A percentile compares a stretch with the other conserved stretches of the same genome.
Evolutionary conservation across 2,797 vertebrate genomes (phyloP).

Genomic region (Stomatorhinus walkeri): DNA sequence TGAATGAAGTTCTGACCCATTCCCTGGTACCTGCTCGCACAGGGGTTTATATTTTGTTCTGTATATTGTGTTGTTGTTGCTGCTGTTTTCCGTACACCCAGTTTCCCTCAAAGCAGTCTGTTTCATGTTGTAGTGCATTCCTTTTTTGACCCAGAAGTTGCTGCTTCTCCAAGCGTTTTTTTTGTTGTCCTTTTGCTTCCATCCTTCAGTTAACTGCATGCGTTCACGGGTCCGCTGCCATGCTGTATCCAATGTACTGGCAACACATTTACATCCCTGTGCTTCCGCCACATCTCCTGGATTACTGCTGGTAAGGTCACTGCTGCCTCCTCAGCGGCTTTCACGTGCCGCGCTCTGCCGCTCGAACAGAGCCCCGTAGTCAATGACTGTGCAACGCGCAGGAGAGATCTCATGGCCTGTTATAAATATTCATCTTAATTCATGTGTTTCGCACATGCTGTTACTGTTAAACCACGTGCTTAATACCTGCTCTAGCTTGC

Average conservation of each 20-base stretch:
- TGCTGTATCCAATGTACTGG: slow-evolving; percentile 98
- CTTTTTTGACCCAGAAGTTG: background rate
- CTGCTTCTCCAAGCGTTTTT: background rate
- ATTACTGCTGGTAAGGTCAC: slow-evolving; percentile 94
- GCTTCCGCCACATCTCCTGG: slow-evolving; percentile 91
- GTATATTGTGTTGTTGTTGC: background rate
- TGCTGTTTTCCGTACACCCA: background rate
- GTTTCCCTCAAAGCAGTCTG: background rate
- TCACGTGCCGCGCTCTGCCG: slow-evolving; percentile 22
- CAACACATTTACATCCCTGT: slow-evolving; percentile 99
- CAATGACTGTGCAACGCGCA: background rate
- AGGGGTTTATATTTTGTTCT: background rate
- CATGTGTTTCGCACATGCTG: background rate
- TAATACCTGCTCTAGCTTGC: slow-evolving; percentile 9
- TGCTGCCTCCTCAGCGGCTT: slow-evolving; percentile 36
- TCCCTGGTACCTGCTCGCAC: background rate
- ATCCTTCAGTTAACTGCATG: slow-evolving; percentile 87
- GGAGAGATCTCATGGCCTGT: background rate
- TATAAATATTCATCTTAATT: slow-evolving; percentile 12
- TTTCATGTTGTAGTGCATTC: background rate
- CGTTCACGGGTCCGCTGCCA: slow-evolving; percentile 84
- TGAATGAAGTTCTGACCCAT: background rate
- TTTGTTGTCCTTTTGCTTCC: slow-evolving; percentile 26
- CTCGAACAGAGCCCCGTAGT: background rate
- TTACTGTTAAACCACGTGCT: slow-evolving; percentile 13